Base-by-base conservation (phyloP, 2,113 vertebrate species). In the Pseudois nayaur region DNA sequence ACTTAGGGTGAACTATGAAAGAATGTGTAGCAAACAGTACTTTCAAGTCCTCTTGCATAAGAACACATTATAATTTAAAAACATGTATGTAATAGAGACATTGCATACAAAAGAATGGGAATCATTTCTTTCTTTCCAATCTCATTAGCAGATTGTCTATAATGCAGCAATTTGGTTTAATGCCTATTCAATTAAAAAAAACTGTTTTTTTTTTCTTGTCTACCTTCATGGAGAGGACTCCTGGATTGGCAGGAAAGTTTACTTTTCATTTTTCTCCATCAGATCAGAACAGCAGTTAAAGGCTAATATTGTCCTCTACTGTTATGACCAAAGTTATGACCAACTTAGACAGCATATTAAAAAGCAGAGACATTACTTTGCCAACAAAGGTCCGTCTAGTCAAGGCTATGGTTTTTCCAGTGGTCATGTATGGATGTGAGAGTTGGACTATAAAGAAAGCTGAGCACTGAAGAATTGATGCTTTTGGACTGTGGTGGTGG, bases 1-100 rank as follows among this genome's bases (percentile, higher is more conserved):
- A 96, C 71, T 97, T 92, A 92, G 55, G 60, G 92, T 97, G 97
- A 97, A 98, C 96, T 97, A 92, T 83, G 81, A 94, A 97, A 95
- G 60, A 97, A 96, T 96, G 62, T 91, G 81, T 59, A 95, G 78
- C 45, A 64, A 96, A 96, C 27, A 83, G 7, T 78, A 50, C 36
- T 97, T 76, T 91, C 67, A 97, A 93, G 83, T 85, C 54, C 54
- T 87, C 50, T 88, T 97, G 81, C 40, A 64, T 84, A 91, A 62
- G 17, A 40, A 40, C 21, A 91, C 88, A 86, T 87, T 90, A 92
- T 59, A 25, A 94, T 87, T 87, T 84, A 87, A 97, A 74, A 85
- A 74, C 57, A 74, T 87, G 48, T 76, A 27, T 97, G 64, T 87
- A 78, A 87, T 87, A 33, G 19, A 64, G 64, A 93, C 31, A 81